These are phyloP conservation scores for Tauraco erythrolophus DNA, from an alignment of 2,113 vertebrate genomes.

Conservation along the genomic window DNA sequence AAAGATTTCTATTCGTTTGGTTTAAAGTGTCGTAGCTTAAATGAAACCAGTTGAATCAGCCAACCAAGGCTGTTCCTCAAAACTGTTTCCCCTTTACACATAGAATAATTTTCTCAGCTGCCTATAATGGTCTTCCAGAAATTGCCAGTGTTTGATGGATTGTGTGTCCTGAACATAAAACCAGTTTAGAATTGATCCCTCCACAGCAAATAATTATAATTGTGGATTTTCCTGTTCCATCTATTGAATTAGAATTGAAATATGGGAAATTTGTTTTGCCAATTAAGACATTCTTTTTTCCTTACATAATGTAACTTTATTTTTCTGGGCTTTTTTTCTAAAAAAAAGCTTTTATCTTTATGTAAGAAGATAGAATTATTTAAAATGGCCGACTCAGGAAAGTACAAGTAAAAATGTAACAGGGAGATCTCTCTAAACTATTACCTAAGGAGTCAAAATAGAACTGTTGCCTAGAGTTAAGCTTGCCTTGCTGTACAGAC, in stretches of 20 bases:
- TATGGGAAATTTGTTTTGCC: not conserved
- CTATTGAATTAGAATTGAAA: not conserved
- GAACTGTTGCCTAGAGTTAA: not conserved
- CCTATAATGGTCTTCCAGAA: not conserved
- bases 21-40: not conserved
- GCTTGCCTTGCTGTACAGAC: not conserved
- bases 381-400: not conserved
- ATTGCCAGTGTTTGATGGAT: not conserved
- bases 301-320: not conserved
- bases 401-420: not conserved
- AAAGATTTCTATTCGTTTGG: not conserved
- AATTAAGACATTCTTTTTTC: not conserved
- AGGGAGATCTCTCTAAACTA: not conserved
- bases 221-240: not conserved
- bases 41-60: not conserved
- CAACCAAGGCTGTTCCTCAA: not conserved
- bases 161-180: not conserved
- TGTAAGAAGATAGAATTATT: not conserved
- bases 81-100: not conserved
- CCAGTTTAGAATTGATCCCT: not conserved
- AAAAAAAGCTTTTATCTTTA: not conserved
- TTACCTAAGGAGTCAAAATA: not conserved
- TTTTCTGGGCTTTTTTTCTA: not conserved
- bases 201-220: not conserved
- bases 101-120: not conserved